Evolutionary conservation across 2,888 invertebrate species (phyloP).

Genomic region (Pemphredon lugubris): DNA sequence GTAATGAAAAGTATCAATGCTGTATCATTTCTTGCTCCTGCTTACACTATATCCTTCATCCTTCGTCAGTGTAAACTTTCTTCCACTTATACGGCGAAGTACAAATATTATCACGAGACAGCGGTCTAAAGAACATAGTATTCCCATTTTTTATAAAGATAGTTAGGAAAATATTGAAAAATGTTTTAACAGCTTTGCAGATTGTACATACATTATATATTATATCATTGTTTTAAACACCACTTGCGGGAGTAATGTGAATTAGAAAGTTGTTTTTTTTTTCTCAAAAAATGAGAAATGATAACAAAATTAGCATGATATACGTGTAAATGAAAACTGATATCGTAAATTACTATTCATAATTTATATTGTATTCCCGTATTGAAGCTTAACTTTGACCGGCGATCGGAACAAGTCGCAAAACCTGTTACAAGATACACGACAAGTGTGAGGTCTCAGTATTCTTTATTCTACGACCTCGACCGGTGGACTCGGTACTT

Average conservation of each 20-base stretch:
- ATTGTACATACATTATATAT: slow-evolving; percentile 33
- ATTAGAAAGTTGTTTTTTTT: slow-evolving; percentile 9
- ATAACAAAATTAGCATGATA: slow-evolving; percentile 21
- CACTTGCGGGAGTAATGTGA: slow-evolving; percentile 1
- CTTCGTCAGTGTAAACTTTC: background rate
- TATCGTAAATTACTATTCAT: slow-evolving; percentile 12
- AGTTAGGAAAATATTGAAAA: slow-evolving; percentile 30
- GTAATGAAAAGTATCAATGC: too few relatives aligned
- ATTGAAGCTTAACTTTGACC: slow-evolving; percentile 21
- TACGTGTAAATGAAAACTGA: slow-evolving; percentile 20
- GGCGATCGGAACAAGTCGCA: slow-evolving; percentile 15
- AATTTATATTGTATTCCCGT: slow-evolving; percentile 16
- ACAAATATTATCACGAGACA: slow-evolving; percentile 8
- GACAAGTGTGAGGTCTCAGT: slow-evolving; percentile 14
- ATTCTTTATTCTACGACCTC: slow-evolving; percentile 22
- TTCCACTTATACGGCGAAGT: slow-evolving; percentile 18
- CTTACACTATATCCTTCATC: too few relatives aligned
- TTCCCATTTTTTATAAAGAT: slow-evolving; percentile 16
- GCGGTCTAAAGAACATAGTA: slow-evolving; percentile 3
- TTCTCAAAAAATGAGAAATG: slow-evolving; percentile 13
- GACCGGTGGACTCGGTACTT: slow-evolving; percentile 9
- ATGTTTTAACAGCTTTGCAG: slow-evolving; percentile 17
- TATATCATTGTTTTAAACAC: slow-evolving; percentile 22
- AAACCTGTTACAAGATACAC: slow-evolving; percentile 20
- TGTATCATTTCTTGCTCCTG: too few relatives aligned